Conservation (phyloP, 2,113 vertebrate species). For the Caracal caracal region DNA sequence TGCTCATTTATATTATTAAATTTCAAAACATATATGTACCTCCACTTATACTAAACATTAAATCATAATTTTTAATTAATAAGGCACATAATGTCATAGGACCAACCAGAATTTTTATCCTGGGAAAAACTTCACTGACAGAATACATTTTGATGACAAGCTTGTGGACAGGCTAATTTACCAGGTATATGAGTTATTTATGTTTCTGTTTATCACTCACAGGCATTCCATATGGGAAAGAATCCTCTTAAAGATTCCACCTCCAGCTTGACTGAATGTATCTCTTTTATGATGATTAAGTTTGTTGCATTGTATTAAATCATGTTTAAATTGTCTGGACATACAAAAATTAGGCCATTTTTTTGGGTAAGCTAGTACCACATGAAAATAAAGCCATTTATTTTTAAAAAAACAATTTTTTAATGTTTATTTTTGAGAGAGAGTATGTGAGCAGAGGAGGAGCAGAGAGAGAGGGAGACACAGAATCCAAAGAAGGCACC, state of each 20-base stretch:
- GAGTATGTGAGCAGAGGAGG: too few species aligned
- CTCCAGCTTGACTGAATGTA: not conserved
- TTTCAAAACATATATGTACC: not conserved
- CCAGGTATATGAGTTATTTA: not conserved
- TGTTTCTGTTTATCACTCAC: not conserved
- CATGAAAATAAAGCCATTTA: not conserved
- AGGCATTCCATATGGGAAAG: not conserved
- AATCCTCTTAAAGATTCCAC: not conserved
- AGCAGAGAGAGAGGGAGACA: too few species aligned
- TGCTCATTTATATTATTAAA: not conserved
- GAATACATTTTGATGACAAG: not conserved
- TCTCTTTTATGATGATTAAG: not conserved
- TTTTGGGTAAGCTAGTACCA: not conserved
- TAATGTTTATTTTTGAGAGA: too few species aligned
- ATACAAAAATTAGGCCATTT: not conserved
- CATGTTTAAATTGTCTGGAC: not conserved
- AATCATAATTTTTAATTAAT: not conserved
- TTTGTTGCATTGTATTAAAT: not conserved
- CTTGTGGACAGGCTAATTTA: not conserved
- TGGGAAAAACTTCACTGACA: not conserved
- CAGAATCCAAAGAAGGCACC: too few species aligned
- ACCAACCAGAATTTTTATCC: not conserved
- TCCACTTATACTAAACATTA: not conserved
- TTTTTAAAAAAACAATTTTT: too few species aligned
- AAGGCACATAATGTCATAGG: not conserved